Evolutionary conservation across 2,888 invertebrate genomes (phyloP).

Genomic region (Euzetes globulus): DNA sequence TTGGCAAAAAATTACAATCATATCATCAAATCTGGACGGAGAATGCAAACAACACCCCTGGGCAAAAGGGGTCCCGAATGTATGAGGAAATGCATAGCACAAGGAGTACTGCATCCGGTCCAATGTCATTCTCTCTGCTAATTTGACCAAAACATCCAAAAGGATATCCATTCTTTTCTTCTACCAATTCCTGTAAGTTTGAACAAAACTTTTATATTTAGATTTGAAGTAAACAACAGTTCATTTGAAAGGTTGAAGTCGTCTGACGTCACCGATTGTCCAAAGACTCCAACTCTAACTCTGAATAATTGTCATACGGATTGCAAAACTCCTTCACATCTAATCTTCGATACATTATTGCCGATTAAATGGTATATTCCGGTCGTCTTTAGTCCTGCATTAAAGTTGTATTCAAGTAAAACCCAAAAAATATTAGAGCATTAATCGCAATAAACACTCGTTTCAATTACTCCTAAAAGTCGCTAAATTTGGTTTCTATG

Average conservation of each 20-base stretch:
- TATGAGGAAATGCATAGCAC: conserved; percentile 46
- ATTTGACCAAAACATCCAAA: too few species aligned
- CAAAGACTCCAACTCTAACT: conserved; percentile 7
- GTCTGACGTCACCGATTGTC: background rate
- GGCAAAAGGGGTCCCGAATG: conserved; percentile 46
- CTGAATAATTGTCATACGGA: background rate
- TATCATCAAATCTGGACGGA: background rate
- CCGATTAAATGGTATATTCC: background rate
- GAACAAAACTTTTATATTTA: too few species aligned
- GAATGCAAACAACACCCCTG: conserved; percentile 22
- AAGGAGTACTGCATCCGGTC: conserved; percentile 46
- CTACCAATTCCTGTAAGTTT: background rate
- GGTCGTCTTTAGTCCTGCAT: background rate
- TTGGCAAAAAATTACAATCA: conserved; percentile 4
- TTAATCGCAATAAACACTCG: conserved; percentile 23
- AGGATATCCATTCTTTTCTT: background rate
- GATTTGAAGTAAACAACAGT: too few species aligned
- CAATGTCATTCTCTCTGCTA: conserved; percentile 47
- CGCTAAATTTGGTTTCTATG: background rate
- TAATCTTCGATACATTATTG: background rate
- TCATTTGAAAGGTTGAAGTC: conserved; percentile 3
- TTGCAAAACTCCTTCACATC: conserved; percentile 1
- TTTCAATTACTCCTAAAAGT: background rate
- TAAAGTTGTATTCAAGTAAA: background rate
- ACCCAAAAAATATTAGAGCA: background rate